Conservation (phyloP, 1,140 invertebrate genomes). For the Polyergus mexicanus region DNA sequence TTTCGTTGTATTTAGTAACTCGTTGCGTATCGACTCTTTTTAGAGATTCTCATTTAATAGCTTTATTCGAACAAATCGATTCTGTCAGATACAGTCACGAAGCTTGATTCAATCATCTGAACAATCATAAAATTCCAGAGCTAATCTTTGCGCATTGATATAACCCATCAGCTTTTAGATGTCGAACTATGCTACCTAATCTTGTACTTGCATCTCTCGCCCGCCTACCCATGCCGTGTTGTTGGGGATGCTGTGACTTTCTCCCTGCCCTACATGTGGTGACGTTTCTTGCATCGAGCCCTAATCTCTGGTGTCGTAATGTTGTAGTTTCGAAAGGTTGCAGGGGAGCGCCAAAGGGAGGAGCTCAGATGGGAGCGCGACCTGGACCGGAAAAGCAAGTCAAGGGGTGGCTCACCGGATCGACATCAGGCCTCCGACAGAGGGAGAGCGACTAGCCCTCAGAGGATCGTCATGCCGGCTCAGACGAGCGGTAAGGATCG, state of each 20-base stretch:
- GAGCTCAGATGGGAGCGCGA: slow-evolving; percentile 86
- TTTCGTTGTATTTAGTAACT: background rate
- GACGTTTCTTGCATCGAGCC: slow-evolving; percentile 80
- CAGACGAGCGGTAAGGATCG: slow-evolving; percentile 61
- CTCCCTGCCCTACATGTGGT: slow-evolving; percentile 77
- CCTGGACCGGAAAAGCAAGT: slow-evolving; percentile 86
- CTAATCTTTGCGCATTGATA: slow-evolving; percentile 42
- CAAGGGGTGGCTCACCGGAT: slow-evolving; percentile 84
- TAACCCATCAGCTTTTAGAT: slow-evolving; percentile 49
- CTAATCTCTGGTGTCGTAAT: slow-evolving; percentile 85
- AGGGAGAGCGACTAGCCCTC: slow-evolving; percentile 81
- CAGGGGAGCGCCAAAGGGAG: slow-evolving; percentile 85
- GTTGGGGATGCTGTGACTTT: slow-evolving; percentile 44
- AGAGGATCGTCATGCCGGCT: slow-evolving; percentile 68
- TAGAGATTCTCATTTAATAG: background rate
- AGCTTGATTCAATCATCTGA: slow-evolving; percentile 13
- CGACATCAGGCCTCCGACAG: slow-evolving; percentile 79
- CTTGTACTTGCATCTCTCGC: slow-evolving; percentile 35
- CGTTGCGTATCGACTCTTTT: background rate
- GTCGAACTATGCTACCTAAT: slow-evolving; percentile 48
- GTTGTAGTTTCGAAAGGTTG: slow-evolving; percentile 87
- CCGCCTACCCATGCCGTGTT: slow-evolving; percentile 42
- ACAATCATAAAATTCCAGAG: background rate
- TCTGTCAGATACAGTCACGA: background rate
- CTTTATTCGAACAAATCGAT: background rate